These are phyloP conservation scores for Prionailurus viverrinus DNA, from an alignment of 2,113 vertebrate genomes.

Conservation along the genomic window DNA sequence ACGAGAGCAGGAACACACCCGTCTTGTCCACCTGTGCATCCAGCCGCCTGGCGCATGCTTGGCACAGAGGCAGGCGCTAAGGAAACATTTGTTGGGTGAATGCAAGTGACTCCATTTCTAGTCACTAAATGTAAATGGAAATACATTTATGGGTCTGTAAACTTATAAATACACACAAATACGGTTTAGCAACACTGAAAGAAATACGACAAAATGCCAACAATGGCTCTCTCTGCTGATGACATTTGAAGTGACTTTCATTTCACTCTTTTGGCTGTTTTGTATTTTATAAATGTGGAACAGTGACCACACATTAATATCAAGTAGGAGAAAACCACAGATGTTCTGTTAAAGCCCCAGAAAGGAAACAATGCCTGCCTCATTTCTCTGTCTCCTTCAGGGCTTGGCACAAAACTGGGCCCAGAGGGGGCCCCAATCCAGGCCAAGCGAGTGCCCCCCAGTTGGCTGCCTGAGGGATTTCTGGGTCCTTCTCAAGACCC, in stretches of 20 bases:
- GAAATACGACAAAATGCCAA: neutral
- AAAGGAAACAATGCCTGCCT: slow-evolving; percentile 31
- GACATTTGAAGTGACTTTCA: neutral
- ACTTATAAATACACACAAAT: neutral
- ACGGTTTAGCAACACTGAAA: neutral
- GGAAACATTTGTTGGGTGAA: neutral
- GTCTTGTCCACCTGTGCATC: neutral
- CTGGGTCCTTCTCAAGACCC: neutral
- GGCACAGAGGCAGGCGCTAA: neutral
- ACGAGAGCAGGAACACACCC: neutral
- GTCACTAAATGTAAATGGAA: neutral
- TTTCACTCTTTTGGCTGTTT: neutral
- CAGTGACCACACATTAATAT: neutral
- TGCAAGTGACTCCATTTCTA: neutral
- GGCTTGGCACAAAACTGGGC: neutral
- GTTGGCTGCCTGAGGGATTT: neutral
- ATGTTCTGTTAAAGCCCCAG: slow-evolving; percentile 22
- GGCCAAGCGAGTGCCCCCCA: neutral
- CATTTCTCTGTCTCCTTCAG: neutral
- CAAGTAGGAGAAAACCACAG: slow-evolving; percentile 28
- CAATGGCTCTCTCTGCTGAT: neutral
- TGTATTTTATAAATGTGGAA: slow-evolving; percentile 43
- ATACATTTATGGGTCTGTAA: neutral
- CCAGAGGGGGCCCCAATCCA: neutral
- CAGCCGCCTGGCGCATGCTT: no score